phyloP scores from a whole-genome alignment of 2,797 vertebrate genomes.

The Menidia menidia region DNA sequence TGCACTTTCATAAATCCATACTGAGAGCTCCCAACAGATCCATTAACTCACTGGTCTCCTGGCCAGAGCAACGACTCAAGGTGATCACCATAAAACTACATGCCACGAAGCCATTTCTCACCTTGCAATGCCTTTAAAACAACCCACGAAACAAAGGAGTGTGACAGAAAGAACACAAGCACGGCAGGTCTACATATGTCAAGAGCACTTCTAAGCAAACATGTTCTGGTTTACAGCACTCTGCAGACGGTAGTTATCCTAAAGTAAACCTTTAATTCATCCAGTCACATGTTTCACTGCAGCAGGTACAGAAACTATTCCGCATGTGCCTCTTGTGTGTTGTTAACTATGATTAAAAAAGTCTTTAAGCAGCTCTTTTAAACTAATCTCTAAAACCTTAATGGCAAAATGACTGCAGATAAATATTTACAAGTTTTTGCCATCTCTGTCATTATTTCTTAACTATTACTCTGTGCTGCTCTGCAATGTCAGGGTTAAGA shows the following conservation, averaged over 20 bases:
- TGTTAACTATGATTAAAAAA: not conserved
- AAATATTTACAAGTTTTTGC: not conserved
- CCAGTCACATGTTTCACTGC: conserved; percentile 12
- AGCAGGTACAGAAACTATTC: conserved; percentile 2
- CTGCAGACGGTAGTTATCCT: conserved; percentile 14
- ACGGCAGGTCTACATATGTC: conserved; percentile 33
- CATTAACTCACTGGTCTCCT: conserved; percentile 89
- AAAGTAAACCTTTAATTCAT: conserved; percentile 25
- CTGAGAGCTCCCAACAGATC: conserved; percentile 83
- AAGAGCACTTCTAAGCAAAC: conserved; percentile 43
- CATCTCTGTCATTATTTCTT: not conserved
- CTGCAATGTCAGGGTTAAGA: not conserved
- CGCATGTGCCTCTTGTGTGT: conserved; percentile 1
- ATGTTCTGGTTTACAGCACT: conserved; percentile 29
- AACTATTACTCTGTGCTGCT: not conserved
- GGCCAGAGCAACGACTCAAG: conserved; percentile 86
- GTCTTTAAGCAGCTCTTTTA: not conserved
- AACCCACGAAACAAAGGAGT: conserved; percentile 57
- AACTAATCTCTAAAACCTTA: not conserved
- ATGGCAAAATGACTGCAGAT: not conserved
- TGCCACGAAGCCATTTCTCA: conserved; percentile 64
- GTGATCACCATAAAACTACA: conserved; percentile 86
- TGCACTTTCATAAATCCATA: conserved; percentile 87
- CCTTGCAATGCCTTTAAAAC: conserved; percentile 66
- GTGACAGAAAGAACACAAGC: conserved; percentile 25